Base-by-base conservation (phyloP, 2,797 vertebrate species). In the Premnoplex brunnescens region DNA sequence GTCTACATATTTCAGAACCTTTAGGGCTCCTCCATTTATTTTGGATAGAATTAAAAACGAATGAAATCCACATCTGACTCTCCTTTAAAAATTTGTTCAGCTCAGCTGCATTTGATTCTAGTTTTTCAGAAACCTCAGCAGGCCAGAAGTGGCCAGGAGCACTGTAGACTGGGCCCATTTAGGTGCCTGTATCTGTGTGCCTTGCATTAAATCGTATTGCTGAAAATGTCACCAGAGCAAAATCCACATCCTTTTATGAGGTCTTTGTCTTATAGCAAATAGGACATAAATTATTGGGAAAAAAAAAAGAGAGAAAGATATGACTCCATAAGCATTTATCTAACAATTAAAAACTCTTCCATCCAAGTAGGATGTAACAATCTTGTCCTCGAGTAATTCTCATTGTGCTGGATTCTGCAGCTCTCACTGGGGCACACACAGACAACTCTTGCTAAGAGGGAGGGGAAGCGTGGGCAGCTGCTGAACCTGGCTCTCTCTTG, bases 51-150 rank as follows among this genome's bases (percentile, higher is more conserved):
- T 8, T n/a, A 63, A n/a, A 73, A 49, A 39, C 32, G 7, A 76
- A 39, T 21, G 2, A 91, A 81, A 56, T 41, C 34, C n/a, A 54
- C 24, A 64, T 73, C n/a, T 19, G 4, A 68, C 22, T 63, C 73
- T 30, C 19, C 28, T 69, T 91, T 78, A 78, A 89, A 85, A 78
- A 72, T 72, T 32, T 69, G 19, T 77, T 86, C 76, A 72, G 56
- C n/a, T 83, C 58, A 81, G 64, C 36, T 84, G 46, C 3, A 1
- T 64, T 92, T 91, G 44, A 89, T 64, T 77, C 41, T 32, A 71
- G 49, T 28, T 77, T 84, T 66, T 68, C 49, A 88, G 58, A 68
- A 85, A 75, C 30, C 73, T 89, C 64, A 76, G 26, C 36, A 81
- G 51, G 13, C 54, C 74, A 63, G 49, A 83, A 72, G 32, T 56